These are phyloP conservation scores for Phoenicopterus ruber DNA, from an alignment of 2,113 vertebrate genomes.

Conservation along the genomic window DNA sequence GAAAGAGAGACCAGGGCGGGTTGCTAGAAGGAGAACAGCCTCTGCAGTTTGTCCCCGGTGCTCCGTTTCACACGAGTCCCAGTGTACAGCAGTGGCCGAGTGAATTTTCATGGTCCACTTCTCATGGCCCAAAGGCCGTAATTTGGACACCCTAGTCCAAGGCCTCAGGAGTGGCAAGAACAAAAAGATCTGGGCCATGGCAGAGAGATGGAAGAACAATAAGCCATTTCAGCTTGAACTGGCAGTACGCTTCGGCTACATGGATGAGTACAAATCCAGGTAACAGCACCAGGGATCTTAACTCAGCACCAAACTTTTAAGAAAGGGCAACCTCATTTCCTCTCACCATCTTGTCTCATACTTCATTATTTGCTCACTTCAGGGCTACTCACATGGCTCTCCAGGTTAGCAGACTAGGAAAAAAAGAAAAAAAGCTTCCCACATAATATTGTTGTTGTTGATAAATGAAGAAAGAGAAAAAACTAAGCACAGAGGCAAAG, in stretches of 20 bases:
- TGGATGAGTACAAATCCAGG: neutral
- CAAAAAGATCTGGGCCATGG: neutral
- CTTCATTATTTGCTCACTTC: neutral
- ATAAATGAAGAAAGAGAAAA: slow-evolving; percentile 17
- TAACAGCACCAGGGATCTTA: neutral
- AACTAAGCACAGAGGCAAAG: neutral
- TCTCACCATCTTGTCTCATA: neutral
- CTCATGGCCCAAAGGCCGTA: neutral
- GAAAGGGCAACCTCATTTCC: neutral
- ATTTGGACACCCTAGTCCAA: neutral
- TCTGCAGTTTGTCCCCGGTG: neutral
- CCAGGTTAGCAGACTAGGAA: neutral
- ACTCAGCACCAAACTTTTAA: neutral
- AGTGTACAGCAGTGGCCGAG: neutral
- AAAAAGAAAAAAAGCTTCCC: neutral
- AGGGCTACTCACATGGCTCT: neutral
- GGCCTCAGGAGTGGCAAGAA: neutral
- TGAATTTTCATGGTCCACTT: neutral
- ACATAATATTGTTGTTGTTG: neutral
- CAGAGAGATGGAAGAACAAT: neutral
- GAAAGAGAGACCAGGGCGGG: neutral
- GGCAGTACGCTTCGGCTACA: neutral
- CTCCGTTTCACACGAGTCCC: neutral
- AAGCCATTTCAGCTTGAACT: neutral
- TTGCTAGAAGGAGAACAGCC: neutral